Conservation (phyloP, 2,113 vertebrate species). For the Sorex araneus region DNA sequence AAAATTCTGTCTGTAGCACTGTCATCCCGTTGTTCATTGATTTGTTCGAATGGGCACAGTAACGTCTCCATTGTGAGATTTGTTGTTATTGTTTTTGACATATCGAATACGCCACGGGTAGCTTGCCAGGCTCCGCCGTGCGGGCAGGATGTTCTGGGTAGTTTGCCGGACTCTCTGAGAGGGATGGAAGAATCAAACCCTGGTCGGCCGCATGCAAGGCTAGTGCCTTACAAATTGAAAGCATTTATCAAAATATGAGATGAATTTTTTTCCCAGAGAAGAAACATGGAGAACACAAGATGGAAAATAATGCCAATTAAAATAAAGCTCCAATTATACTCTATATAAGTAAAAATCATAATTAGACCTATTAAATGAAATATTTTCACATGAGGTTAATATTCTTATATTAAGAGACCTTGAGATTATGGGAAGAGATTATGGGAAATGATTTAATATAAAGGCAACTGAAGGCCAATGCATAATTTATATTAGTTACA, state of each 20-base stretch:
- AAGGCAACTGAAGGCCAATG: not conserved
- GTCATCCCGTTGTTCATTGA: too few species aligned
- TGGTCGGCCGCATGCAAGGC: too few species aligned
- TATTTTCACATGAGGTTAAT: not conserved
- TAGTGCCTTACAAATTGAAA: not conserved
- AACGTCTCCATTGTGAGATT: too few species aligned
- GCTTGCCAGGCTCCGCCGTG: too few species aligned
- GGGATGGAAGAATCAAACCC: too few species aligned
- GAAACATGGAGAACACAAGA: not conserved
- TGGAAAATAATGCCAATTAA: constrained; percentile 1
- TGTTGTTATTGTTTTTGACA: too few species aligned
- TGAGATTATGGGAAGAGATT: not conserved
- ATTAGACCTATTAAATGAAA: constrained; percentile 15
- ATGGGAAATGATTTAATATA: constrained; percentile 19
- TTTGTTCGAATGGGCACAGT: too few species aligned
- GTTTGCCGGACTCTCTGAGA: too few species aligned
- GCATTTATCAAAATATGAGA: not conserved
- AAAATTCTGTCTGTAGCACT: too few species aligned
- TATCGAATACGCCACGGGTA: too few species aligned
- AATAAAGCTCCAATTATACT: not conserved
- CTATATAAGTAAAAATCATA: not conserved
- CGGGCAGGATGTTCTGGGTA: too few species aligned
- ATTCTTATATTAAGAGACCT: constrained; percentile 10
- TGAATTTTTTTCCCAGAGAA: not conserved
- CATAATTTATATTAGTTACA: not conserved